Base-by-base conservation (phyloP, 2,113 vertebrate genomes). In the Xerus inauris region DNA sequence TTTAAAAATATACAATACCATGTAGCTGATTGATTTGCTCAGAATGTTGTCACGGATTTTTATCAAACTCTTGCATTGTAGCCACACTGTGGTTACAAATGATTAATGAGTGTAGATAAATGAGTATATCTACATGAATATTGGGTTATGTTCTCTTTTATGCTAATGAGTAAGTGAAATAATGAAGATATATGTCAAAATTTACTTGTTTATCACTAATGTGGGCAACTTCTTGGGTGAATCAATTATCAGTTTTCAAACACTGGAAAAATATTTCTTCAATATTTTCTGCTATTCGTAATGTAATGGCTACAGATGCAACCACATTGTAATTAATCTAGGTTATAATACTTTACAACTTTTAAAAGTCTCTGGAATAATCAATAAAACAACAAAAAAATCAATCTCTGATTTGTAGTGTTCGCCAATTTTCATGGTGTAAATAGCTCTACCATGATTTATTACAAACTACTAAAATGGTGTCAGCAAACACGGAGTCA, bases 161-260 rank as follows among this genome's bases (percentile, higher is more conserved):
- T 59, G 40, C 67, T 92, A 92, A 64, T 93, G 86, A 92, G 47
- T 77, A 91, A 93, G 28, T 59, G 30, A 93, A 94, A 94, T 80
- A 96, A 92, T 95, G 62, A 81, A 91, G 72, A 93, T 0, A 1
- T 84, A 81, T 16, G 24, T 95, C 65, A 91, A 76, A 91, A 94
- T 88, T 75, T 71, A 89, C 47, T 95, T 67, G n/a, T 73, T 87
- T 11, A 71, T 85, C 40, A 57, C 13, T 57, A 67, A 93, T 51
- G 22, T 30, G 22, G 51, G 40, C 28, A 82, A 69, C 17, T 86
- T 91, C 59, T 93, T 93, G 88, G 80, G 40, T 77, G 45, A 88
- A 81, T 93, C 94, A 86, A 45, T 81, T 49, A 86, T 83, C 17
- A 57, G 45, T 93, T 89, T 86, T 91, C 80, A 62, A 91, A 96